Base-by-base conservation (phyloP, 2,797 vertebrate species). In the Bovichtus variegatus region DNA sequence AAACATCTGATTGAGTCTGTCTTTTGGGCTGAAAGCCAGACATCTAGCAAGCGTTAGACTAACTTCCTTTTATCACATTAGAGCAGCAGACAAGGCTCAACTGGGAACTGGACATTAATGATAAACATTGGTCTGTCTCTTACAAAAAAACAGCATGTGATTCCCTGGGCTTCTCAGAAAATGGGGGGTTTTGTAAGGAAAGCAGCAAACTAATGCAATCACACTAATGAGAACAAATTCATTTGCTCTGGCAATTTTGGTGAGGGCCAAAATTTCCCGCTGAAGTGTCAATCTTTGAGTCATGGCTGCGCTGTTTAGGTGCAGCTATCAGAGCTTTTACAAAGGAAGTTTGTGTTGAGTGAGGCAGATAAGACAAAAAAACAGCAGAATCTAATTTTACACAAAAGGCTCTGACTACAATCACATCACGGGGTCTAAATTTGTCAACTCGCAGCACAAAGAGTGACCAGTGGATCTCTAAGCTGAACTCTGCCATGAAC, bases 51-150 rank as follows among this genome's bases (percentile, higher is more conserved):
- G 65, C 58, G 62, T 84, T 78, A 78, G 86, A 91, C 89, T 78
- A 86, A 91, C 86, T 85, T 84, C 47, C 65, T 91, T 89, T 94
- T 91, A 94, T 93, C 90, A 80, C 83, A 94, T 94, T 92, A 93
- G 82, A 87, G 72, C 46, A 71, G 87, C 84, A 91, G 92, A 93
- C 88, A 68, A 83, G 87, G 74, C 72, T 65, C 66, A 76, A 92
- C 86, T 88, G 79, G 70, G 82, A 92, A 88, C 84, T 84, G 85
- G 74, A 89, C 87, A 85, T 82, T 86, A 84, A 91, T 84, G 90
- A 92, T 90, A 90, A 93, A 91, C 91, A 91, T 43, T 78, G 74
- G 82, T 86, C 89, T 85, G 79, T 71, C 76, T 55, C 76, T 86
- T 63, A 75, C 81, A 86, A 84, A 87, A 88, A 92, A 90, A 93